Evolutionary conservation across 1,140 invertebrate genomes (phyloP), one percentile per base, ranked within the genome.

Genomic region (Drosophila tropicalis): DNA sequence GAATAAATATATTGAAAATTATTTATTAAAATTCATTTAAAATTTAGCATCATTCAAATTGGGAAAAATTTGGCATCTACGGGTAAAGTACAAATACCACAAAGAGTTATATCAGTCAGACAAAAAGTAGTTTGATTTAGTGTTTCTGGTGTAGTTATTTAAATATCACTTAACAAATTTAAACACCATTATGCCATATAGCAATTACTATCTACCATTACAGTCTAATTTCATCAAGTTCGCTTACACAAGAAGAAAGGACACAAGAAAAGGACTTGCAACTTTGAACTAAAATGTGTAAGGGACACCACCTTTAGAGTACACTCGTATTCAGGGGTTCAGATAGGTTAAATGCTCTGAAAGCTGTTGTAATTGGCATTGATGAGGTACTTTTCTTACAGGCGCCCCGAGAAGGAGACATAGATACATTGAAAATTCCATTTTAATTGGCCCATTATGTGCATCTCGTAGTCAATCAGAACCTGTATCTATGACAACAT

Each of bases 361-460:
- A 51, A 51, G 44, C 44, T 51, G 44, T 51, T 51, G 44, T 51
- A 51, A 51, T 51, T 51, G 44, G 44, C 44, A 51, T 51, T 51
- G 44, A 51, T 51, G 22, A 51, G 17, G 10, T 10, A 22, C 44
- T 22, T 19, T 22, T 22, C 44, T 10, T 6, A 36, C 57, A 29
- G 54, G 39, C 10, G 22, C 68, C 29, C 68, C 29, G 5, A 5
- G 29, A 29, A 29, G 29, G 29, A 29, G 29, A 51, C 32, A 22
- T 39, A 57, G 34, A 57, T 25, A 17, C 56, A 25, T 51, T 41
- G 19, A 63, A 60, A 70, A 63, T n/a, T 12, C 47, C 29, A 32
- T 17, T 39, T 58, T 77, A 77, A 77, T 77, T 77, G 75, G 75
- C 55, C 67, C 36, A 71, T 77, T 66, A 22, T 32, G 51, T 19